These are phyloP conservation scores for Dolichallabes microphthalmus DNA, from an alignment of 2,113 vertebrate genomes.

Conservation along the genomic window DNA sequence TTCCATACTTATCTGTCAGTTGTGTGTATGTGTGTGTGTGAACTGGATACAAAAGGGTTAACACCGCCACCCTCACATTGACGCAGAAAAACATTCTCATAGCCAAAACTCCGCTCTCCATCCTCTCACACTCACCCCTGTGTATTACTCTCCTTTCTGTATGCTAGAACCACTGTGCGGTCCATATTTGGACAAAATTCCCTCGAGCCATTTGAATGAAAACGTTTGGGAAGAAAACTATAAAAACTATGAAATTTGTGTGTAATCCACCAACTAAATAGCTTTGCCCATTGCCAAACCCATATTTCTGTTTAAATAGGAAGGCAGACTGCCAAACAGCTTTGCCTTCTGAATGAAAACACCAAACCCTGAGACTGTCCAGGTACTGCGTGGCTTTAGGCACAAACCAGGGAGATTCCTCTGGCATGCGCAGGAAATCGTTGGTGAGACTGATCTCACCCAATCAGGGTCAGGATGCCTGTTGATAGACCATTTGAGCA, in stretches of 20 bases:
- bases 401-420: conserved; percentile 23
- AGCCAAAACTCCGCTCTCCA: not conserved
- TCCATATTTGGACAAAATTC: conserved; percentile 38
- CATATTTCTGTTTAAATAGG: conserved; percentile 22
- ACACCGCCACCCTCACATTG: not conserved
- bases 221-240: conserved; percentile 43
- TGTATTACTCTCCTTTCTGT: conserved; percentile 14
- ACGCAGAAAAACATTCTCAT: conserved; percentile 12
- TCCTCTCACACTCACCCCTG: conserved; percentile 1
- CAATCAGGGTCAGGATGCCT: not conserved
- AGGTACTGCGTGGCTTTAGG: not conserved
- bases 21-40: not conserved
- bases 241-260: conserved; percentile 35
- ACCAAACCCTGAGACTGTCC: conserved; percentile 18
- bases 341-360: conserved; percentile 27
- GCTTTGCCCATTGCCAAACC: conserved; percentile 30
- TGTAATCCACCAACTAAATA: conserved; percentile 34
- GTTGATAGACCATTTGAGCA: not conserved
- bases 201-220: conserved; percentile 13
- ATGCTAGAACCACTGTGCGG: conserved; percentile 21
- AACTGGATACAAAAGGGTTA: not conserved
- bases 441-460: not conserved
- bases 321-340: conserved; percentile 20
- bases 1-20: not conserved
- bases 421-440: not conserved